Base-by-base conservation (phyloP, 2,888 invertebrate species). In the Lasioglossum leucozonium region DNA sequence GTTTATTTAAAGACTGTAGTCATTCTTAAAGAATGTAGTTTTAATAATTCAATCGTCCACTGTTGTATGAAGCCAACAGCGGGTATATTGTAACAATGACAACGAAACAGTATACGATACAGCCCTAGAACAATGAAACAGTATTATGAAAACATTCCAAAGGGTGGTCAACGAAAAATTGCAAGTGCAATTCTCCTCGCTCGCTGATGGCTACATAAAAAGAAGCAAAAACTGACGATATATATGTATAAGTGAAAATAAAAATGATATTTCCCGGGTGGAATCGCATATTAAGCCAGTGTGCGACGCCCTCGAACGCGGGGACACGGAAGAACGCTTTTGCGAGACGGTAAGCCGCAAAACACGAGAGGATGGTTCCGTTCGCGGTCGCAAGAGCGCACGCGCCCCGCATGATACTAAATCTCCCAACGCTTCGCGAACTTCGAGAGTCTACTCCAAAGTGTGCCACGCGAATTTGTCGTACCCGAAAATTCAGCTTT, bases 331-430 rank as follows among this genome's bases (percentile, higher is more conserved):
- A 67, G 58, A 65, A 65, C 58, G 67, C 22, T 40, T 55, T 44
- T 47, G 77, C 77, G 69, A 79, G 55, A 74, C 34, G 73, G 69
- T 80, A 37, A 55, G 69, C 47, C 73, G 65, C 51, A 42, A 55
- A 55, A 71, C 71, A 72, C 80, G 74, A 73, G 77, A 62, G 67
- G 51, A 62, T 40, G 72, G 77, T 37, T 77, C 76, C 44, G 30
- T 77, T 79, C 81, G 75, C 76, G 81, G 72, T 81, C 65, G 71
- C 77, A 72, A 47, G 62, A 77, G 90, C 90, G 88, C 91, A 87
- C 87, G 89, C 91, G 91, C 88, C 90, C 88, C 65, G 81, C 87
- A n/a, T 3, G n/a, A 55, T n/a, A n/a, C 86, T 90, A 88, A 91
- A 91, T 90, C 88, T 85, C 82, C 22, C 51, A 1, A 55, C n/a